A percentile compares a stretch with the other conserved stretches of the same genome.
phyloP scores from a whole-genome alignment of 1,140 invertebrate species.

The Neotoxoptera formosana region DNA sequence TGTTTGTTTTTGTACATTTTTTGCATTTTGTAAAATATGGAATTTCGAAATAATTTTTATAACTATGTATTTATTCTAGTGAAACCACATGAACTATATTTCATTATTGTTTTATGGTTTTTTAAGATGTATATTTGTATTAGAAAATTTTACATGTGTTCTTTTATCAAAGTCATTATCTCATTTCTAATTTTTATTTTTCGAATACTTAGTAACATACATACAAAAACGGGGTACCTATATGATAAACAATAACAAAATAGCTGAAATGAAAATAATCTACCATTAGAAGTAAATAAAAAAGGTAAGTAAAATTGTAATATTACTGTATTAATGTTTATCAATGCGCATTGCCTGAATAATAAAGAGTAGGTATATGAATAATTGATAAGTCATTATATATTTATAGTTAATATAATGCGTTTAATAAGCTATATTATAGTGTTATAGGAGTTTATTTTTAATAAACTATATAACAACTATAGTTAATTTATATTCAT shows the following conservation, averaged over 20 bases:
- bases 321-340: background rate
- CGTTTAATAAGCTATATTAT: background rate
- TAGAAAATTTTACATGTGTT: background rate
- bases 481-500: background rate
- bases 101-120: background rate
- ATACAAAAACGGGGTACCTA: background rate
- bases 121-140: background rate
- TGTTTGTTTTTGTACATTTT: too few species aligned
- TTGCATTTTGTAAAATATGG: background rate
- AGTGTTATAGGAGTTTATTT: background rate
- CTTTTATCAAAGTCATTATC: background rate
- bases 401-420: background rate
- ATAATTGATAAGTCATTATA: background rate
- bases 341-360: background rate
- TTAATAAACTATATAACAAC: background rate
- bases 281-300: background rate
- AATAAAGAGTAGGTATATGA: background rate
- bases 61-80: background rate
- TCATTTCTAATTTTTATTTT: background rate
- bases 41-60: background rate
- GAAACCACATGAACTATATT: background rate
- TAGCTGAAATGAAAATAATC: background rate
- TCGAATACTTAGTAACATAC: background rate
- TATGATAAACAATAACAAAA: background rate
- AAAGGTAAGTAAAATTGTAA: background rate